Base-by-base conservation (phyloP, 1,140 invertebrate species). In the Brachystomella parvula region DNA sequence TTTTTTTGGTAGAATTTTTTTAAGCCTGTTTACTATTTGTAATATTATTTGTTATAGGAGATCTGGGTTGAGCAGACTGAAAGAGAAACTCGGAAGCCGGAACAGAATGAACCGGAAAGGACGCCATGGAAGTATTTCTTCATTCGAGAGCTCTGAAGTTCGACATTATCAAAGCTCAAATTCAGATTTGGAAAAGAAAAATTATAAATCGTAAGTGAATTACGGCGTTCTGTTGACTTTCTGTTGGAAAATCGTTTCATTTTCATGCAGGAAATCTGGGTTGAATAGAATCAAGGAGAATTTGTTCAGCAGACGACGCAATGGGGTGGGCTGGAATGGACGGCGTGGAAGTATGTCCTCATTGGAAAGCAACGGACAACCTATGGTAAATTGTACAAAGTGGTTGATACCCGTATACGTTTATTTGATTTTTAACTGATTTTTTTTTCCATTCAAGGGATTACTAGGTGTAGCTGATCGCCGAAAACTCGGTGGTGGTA, bases 271-370 rank as follows among this genome's bases (percentile, higher is more conserved):
- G 24, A 53, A 24, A 53, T 53, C 49, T 24, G 49, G 49, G 6
- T 24, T 53, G 49, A 19, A 6, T 12, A 53, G 24, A 26, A 6
- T 53, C 9, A 53, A 53, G 21, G 49, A 53, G 12, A 53, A 53
- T 6, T 53, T 53, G 9, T 19, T 26, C 39, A 3, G 63, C 12
- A 24, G 49, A 24, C 12, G 49, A 24, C 49, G 49, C 6, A 26
- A 26, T 26, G 49, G 6, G 19, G 35, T 39, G 19, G 35, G 21
- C 6, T 53, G 49, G 49, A 53, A 26, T 17, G 49, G 49, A 24
- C 12, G 49, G 9, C 24, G 12, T 15, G 65, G 3, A 9, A 72
- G 71, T 44, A 65, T 68, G 3, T 60, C 68, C 2, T 72, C 71
- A 24, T 30, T 72, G 15, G 71, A 72, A 21, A 70, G 68, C 33